Evolutionary conservation across 1,140 invertebrate genomes (phyloP).

Genomic region (Acyrthosiphon pisum): DNA sequence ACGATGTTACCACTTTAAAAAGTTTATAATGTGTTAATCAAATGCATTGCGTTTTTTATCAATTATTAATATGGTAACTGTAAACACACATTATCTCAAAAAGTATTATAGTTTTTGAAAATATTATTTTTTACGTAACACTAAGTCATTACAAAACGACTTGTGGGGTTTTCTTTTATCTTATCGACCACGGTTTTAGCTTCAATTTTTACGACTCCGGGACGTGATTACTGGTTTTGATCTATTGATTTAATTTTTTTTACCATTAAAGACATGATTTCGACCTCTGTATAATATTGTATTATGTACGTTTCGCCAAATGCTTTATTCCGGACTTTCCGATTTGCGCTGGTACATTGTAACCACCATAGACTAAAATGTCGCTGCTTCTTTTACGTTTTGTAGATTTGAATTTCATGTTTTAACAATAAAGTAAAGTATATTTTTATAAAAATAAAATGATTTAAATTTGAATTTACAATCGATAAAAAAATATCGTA

Average conservation of each 20-base stretch:
- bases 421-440: not conserved
- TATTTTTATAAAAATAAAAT: not conserved
- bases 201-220: not conserved
- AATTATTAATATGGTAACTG: not conserved
- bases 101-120: too few species aligned
- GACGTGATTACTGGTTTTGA: not conserved
- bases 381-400: too few species aligned
- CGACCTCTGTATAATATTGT: too few species aligned
- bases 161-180: too few species aligned
- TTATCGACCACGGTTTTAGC: not conserved
- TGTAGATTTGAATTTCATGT: not conserved
- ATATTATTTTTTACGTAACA: not conserved
- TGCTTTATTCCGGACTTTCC: not conserved
- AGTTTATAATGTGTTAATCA: not conserved
- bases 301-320: not conserved
- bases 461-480: not conserved
- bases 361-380: not conserved
- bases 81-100: not conserved
- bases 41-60: not conserved
- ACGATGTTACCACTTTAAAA: not conserved
- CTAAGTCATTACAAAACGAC: not conserved
- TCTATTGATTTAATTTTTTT: not conserved
- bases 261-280: not conserved
- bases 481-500: not conserved
- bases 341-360: not conserved